Evolutionary conservation across 2,888 invertebrate genomes (phyloP).

Genomic region (Iselma pallidipennis): DNA sequence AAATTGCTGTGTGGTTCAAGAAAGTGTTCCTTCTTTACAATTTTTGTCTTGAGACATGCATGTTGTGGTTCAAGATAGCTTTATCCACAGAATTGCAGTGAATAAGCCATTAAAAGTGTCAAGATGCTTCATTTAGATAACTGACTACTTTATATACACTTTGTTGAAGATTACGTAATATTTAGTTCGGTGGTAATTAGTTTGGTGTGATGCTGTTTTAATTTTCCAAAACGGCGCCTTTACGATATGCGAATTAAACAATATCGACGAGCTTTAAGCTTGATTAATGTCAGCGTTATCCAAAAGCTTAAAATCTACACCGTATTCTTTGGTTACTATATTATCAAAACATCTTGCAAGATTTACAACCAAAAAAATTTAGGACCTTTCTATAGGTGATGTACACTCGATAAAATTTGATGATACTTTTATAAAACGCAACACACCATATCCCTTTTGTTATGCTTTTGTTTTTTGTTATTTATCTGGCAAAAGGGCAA

Average conservation of each 20-base stretch:
- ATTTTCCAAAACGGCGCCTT: slow-evolving; percentile 18
- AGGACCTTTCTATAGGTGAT: too few relatives aligned
- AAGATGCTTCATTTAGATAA: slow-evolving; percentile 28
- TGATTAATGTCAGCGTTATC: neutral
- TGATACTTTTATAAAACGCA: too few relatives aligned
- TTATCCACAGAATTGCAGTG: slow-evolving; percentile 1
- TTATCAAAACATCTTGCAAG: neutral
- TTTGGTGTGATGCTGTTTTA: slow-evolving; percentile 21
- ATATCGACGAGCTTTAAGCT: slow-evolving; percentile 1
- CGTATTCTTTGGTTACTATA: neutral
- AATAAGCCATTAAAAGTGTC: slow-evolving; percentile 23
- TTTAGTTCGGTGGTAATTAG: slow-evolving; percentile 26
- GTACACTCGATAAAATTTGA: too few relatives aligned
- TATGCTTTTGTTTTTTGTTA: too few relatives aligned
- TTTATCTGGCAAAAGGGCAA: too few relatives aligned
- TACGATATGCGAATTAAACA: slow-evolving; percentile 1
- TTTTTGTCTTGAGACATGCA: neutral
- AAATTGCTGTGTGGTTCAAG: too few relatives aligned
- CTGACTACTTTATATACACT: slow-evolving; percentile 19
- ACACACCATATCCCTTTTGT: too few relatives aligned
- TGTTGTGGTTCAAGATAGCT: neutral
- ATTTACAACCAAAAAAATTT: neutral
- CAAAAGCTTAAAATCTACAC: neutral
- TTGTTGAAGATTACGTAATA: slow-evolving; percentile 25
- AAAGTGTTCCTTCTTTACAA: too few relatives aligned